These are phyloP conservation scores for Borostomias antarcticus DNA, from an alignment of 2,797 vertebrate genomes.

Conservation along the genomic window DNA sequence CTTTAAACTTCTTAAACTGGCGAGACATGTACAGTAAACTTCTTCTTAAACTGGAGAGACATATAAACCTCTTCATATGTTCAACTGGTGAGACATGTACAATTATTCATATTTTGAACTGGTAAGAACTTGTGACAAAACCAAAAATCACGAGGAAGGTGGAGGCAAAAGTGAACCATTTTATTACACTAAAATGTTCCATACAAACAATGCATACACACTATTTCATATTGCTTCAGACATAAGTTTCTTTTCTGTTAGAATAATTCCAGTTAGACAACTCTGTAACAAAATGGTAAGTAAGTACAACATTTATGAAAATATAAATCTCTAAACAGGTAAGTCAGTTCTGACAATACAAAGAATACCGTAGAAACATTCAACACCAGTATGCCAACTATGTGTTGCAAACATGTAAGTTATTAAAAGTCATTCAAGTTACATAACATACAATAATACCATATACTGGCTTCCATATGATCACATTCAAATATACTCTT, in stretches of 20 bases:
- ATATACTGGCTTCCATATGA: constrained; percentile 87
- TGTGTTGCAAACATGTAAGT: constrained; percentile 95
- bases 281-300: constrained; percentile 99
- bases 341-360: constrained; percentile 96
- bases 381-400: constrained; percentile 91
- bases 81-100: too few species aligned
- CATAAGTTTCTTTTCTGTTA: constrained; percentile 80
- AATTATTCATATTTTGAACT: too few species aligned
- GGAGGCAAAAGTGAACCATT: constrained; percentile 79
- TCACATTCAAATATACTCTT: constrained; percentile 90
- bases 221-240: constrained; percentile 94
- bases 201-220: constrained; percentile 99
- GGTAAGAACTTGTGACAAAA: too few species aligned
- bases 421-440: constrained; percentile 98
- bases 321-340: constrained; percentile 99
- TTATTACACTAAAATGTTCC: constrained; percentile 88
- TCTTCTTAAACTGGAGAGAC: too few species aligned
- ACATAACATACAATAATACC: constrained; percentile 90
- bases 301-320: constrained; percentile 99
- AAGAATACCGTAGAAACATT: constrained; percentile 99
- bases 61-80: too few species aligned
- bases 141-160: constrained; percentile 28
- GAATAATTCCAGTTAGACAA: constrained; percentile 89
- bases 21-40: too few species aligned
- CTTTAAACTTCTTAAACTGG: too few species aligned